Evolutionary conservation across 2,113 vertebrate species (phyloP).

Genomic region (Stegastes partitus): DNA sequence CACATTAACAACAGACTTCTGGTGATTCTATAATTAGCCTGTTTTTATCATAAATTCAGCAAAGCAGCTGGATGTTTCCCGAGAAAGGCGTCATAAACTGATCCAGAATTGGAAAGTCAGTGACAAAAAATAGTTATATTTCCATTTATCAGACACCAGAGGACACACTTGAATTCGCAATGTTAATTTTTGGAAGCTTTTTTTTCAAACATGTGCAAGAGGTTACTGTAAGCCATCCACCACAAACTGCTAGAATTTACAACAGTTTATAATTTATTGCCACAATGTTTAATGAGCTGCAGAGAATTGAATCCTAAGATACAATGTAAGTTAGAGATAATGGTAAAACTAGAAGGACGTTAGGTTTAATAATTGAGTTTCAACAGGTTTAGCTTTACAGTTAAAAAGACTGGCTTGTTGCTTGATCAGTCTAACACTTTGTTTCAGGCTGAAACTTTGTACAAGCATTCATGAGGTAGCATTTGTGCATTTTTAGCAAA

Average conservation of each 20-base stretch:
- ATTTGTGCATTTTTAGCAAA: too few relatives aligned
- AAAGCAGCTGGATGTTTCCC: background rate
- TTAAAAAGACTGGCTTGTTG: too few relatives aligned
- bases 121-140: conserved; percentile 8
- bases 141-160: conserved; percentile 2
- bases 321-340: too few relatives aligned
- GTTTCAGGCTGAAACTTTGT: too few relatives aligned
- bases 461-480: too few relatives aligned
- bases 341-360: too few relatives aligned
- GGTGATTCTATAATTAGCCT: conserved; percentile 37
- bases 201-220: conserved; percentile 4
- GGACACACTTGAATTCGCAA: background rate
- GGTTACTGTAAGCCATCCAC: background rate
- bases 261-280: too few relatives aligned
- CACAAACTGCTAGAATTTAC: background rate
- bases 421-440: too few relatives aligned
- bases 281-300: too few relatives aligned
- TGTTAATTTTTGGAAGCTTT: conserved; percentile 16
- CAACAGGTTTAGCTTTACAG: too few relatives aligned
- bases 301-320: too few relatives aligned
- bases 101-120: background rate
- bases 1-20: conserved; percentile 41
- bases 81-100: background rate
- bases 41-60: conserved; percentile 11
- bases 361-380: too few relatives aligned